Percentiles rank a stretch among this genome's conserved stretches.
Conservation (phyloP, 2,113 vertebrate genomes). For the Fukomys damarensis region DNA sequence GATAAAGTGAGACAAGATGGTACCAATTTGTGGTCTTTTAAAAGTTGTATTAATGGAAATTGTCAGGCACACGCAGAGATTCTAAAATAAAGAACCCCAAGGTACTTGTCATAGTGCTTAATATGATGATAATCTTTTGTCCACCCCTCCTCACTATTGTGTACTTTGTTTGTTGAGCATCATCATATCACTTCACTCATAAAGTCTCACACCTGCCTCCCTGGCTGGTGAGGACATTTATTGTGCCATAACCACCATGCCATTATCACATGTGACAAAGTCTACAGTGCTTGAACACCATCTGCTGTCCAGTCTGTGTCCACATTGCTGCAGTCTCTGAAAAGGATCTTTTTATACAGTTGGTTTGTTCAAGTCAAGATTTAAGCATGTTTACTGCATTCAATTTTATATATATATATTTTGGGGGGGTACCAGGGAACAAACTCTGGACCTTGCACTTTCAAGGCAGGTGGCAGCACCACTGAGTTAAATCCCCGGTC, state of each 20-base stretch:
- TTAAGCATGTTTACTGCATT: not conserved
- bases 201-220: not conserved
- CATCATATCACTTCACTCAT: not conserved
- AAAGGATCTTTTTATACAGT: not conserved
- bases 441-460: no score
- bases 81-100: not conserved
- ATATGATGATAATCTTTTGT: not conserved
- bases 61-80: not conserved
- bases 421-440: no score
- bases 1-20: not conserved
- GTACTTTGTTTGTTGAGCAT: not conserved
- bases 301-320: not conserved
- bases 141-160: not conserved
- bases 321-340: not conserved
- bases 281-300: not conserved
- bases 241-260: no score
- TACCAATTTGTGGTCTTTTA: not conserved
- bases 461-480: no score
- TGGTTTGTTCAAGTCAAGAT: not conserved
- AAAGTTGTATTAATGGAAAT: not conserved
- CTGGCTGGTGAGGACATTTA: not conserved
- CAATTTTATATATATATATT: no score
- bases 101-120: not conserved
- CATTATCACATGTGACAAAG: not conserved
- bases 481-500: no score